These are phyloP conservation scores for Trichechus manatus DNA, from an alignment of 2,113 vertebrate genomes.

Conservation along the genomic window DNA sequence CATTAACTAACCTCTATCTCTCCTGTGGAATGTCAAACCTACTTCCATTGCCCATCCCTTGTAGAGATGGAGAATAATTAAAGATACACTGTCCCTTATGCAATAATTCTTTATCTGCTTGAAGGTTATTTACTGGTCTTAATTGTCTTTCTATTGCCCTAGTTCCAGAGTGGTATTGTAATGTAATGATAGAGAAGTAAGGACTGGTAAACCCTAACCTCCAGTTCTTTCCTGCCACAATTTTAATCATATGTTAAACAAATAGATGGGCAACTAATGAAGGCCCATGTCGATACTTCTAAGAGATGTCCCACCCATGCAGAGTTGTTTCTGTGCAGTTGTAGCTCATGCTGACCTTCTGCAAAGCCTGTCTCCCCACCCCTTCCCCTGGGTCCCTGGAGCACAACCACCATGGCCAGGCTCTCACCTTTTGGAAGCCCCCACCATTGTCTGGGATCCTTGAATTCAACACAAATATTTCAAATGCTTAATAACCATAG, in stretches of 20 bases:
- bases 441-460: neutral
- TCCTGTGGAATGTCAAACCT: neutral
- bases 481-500: neutral
- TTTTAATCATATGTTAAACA: constrained; percentile 70
- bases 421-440: neutral
- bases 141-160: constrained; percentile 72
- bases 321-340: neutral
- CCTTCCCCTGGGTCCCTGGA: neutral
- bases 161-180: constrained; percentile 64
- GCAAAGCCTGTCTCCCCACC: neutral
- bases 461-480: neutral
- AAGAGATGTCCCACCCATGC: neutral
- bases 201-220: constrained; percentile 60
- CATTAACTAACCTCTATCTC: neutral
- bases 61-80: constrained; percentile 66
- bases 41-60: neutral
- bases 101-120: constrained; percentile 69
- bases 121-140: constrained; percentile 72
- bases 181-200: constrained; percentile 63
- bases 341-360: constrained; percentile 62
- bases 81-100: neutral
- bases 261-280: constrained; percentile 75
- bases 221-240: constrained; percentile 55
- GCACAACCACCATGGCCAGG: neutral
- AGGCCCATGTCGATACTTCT: constrained; percentile 48